Evolutionary conservation across 2,113 vertebrate genomes (phyloP), one percentile per base, ranked within the genome.

Genomic region (Dissostichus mawsoni): DNA sequence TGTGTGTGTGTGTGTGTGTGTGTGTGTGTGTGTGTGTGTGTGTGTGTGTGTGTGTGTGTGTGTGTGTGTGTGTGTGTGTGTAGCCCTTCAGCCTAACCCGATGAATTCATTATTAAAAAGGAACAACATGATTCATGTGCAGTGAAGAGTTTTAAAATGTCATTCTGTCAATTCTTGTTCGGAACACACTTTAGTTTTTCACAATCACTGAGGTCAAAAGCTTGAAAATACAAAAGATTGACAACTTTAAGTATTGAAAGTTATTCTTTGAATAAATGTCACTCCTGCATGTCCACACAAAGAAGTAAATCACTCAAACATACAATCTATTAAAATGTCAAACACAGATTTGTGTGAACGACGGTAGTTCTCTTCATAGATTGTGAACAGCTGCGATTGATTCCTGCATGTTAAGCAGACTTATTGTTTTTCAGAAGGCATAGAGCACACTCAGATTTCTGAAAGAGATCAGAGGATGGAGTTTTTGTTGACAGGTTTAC

Each of bases 271-370:
- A 44, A 29, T 72, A 85, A 83, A 80, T 59, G 59, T 68, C 62
- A 47, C 12, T 58, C 33, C 25, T 36, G 5, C 53, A 53, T 62
- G 17, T 48, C 11, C 14, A 20, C 11, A 41, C 20, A 25, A n/a
- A 23, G 8, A 67, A 13, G 63, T 62, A 48, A 47, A 47, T 69
- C 76, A 45, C 44, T 58, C 71, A 36, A 68, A 20, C 4, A 6
- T 4, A n/a, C 44, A 8, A 4, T 81, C 18, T 51, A 33, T 77
- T 69, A 14, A 89, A 91, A 89, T 86, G 78, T 71, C 82, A 80
- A 8, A 10, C 48, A n/a, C 6, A 63, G 44, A 52, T 75, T 18
- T 61, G n/a, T 51, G 36, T 9, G 36, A n/a, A 9, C 3, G 8
- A 11, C 29, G 5, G 9, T 11, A 45, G 58, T 47, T 56, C 9